A percentile compares a stretch with the other conserved stretches of the same genome.
Conservation (phyloP, 2,888 invertebrate genomes). For the Nipponacmea schrenckii region DNA sequence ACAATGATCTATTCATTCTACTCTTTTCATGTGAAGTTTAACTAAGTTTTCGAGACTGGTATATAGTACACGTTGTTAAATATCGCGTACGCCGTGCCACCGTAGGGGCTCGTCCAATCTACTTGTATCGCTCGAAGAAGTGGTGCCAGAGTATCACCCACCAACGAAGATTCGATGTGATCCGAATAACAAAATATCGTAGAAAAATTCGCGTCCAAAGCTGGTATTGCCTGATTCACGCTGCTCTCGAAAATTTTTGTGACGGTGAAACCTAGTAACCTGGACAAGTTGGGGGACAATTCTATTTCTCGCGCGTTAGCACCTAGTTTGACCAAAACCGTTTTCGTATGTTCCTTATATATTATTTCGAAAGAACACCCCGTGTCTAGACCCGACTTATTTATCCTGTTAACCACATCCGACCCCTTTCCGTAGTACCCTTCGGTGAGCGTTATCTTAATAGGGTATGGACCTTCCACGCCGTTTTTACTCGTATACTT, state of each 20-base stretch:
- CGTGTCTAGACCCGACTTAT: background rate
- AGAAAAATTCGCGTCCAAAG: background rate
- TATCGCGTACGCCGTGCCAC: background rate
- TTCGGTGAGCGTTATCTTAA: background rate
- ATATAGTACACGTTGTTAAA: background rate
- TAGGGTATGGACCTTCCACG: background rate
- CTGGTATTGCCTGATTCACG: background rate
- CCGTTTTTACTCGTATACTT: background rate
- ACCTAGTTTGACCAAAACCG: background rate
- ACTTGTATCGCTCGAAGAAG: background rate
- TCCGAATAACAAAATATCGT: background rate
- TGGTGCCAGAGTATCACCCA: background rate
- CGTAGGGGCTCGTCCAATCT: background rate
- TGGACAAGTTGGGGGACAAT: background rate
- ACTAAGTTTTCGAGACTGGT: background rate
- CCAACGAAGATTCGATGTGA: background rate
- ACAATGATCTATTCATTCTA: background rate
- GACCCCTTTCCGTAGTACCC: background rate
- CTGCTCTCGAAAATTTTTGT: background rate
- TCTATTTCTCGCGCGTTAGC: background rate
- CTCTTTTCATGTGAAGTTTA: background rate
- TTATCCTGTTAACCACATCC: background rate
- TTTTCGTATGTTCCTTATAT: background rate
- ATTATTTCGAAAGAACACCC: background rate
- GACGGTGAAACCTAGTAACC: background rate